Conservation (phyloP, 1,140 invertebrate species). For the Babylonia areolata region DNA sequence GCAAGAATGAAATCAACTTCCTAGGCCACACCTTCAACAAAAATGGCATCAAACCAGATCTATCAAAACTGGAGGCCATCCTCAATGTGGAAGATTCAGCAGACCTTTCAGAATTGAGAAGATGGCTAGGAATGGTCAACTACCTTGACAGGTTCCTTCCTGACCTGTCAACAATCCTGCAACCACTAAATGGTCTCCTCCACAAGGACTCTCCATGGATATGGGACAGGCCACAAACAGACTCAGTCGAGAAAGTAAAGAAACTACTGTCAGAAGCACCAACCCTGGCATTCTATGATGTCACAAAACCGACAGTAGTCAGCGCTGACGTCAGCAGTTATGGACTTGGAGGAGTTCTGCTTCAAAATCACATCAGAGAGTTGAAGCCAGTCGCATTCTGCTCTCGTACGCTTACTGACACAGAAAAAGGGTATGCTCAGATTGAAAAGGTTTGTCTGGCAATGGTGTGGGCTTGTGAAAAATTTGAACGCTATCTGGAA, state of each 20-base stretch:
- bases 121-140: slow-evolving; percentile 26
- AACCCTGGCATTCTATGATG: background rate
- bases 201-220: slow-evolving; percentile 42
- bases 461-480: slow-evolving; percentile 77
- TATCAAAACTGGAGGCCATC: slow-evolving; percentile 45
- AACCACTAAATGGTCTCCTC: slow-evolving; percentile 35
- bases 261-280: slow-evolving; percentile 49
- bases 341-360: slow-evolving; percentile 48
- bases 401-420: slow-evolving; percentile 73
- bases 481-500: slow-evolving; percentile 77
- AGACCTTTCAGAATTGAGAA: slow-evolving; percentile 35
- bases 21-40: slow-evolving; percentile 48
- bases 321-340: slow-evolving; percentile 66
- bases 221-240: slow-evolving; percentile 18
- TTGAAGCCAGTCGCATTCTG: slow-evolving; percentile 72
- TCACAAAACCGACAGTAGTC: slow-evolving; percentile 49
- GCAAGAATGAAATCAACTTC: slow-evolving; percentile 49
- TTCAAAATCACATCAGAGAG: slow-evolving; percentile 40
- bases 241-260: slow-evolving; percentile 39
- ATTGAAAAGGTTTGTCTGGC: slow-evolving; percentile 79
- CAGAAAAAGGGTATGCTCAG: slow-evolving; percentile 77
- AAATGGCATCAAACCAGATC: too few species aligned
- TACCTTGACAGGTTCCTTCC: slow-evolving; percentile 42
- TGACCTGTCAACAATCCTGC: slow-evolving; percentile 31
- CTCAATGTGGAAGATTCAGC: slow-evolving; percentile 34